Percentiles rank a stretch among this genome's conserved stretches.
Conservation (phyloP, 2,113 vertebrate genomes). For the Pelvicachromis taeniatus region DNA sequence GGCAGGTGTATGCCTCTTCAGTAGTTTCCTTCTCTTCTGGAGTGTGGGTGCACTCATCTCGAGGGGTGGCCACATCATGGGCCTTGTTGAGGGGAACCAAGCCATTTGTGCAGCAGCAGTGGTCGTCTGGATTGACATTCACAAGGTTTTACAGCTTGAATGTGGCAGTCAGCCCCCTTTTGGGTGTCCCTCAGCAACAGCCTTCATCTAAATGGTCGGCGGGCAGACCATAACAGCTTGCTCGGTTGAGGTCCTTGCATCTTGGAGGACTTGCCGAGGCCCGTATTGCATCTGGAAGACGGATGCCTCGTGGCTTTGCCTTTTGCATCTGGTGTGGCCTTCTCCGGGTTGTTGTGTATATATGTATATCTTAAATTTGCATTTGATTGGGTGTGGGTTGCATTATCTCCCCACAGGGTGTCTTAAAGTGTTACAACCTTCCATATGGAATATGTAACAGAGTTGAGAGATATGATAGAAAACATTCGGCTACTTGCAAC, state of each 20-base stretch:
- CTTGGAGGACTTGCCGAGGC: background rate
- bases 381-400: background rate
- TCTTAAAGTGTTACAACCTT: background rate
- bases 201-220: background rate
- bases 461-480: too few species aligned
- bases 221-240: background rate
- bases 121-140: fast-evolving
- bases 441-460: too few species aligned
- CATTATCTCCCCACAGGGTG: background rate
- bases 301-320: background rate
- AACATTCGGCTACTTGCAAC: too few species aligned
- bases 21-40: background rate
- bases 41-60: background rate
- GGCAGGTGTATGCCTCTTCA: background rate
- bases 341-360: background rate
- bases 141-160: background rate
- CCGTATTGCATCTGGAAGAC: background rate
- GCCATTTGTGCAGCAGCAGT: background rate
- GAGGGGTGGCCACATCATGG: background rate
- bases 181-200: background rate
- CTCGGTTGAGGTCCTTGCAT: background rate
- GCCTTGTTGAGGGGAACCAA: background rate
- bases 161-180: background rate
- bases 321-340: background rate
- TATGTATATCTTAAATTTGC: background rate